Evolutionary conservation across 2,797 vertebrate species (phyloP).

Genomic region (Pempheris klunzingeri): DNA sequence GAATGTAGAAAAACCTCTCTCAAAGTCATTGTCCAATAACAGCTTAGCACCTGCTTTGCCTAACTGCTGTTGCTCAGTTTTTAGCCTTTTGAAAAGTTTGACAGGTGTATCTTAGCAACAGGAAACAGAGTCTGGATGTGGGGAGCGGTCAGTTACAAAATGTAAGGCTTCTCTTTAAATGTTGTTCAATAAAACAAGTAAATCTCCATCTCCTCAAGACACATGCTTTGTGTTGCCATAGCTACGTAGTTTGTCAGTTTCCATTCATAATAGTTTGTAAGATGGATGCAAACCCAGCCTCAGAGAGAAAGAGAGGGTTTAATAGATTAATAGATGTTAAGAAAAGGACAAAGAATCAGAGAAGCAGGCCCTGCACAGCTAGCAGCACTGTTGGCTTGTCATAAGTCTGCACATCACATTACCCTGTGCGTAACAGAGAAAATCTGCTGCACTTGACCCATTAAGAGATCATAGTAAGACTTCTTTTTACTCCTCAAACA

Average conservation of each 20-base stretch:
- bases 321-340: slow-evolving; percentile 18
- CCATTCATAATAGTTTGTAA: not conserved
- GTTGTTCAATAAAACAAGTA: not conserved
- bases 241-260: not conserved
- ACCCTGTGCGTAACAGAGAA: slow-evolving; percentile 7
- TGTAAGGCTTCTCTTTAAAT: not conserved
- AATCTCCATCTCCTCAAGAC: not conserved
- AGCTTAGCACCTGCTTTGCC: not conserved
- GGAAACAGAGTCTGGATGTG: not conserved
- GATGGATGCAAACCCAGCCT: not conserved
- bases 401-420: slow-evolving; percentile 44
- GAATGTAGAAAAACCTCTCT: not conserved
- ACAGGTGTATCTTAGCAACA: not conserved
- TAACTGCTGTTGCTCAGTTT: too few species aligned
- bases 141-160: not conserved
- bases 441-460: not conserved
- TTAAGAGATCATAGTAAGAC: not conserved
- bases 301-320: slow-evolving; percentile 1
- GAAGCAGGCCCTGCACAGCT: slow-evolving; percentile 24
- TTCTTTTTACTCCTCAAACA: slow-evolving; percentile 5
- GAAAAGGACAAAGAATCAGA: slow-evolving; percentile 33
- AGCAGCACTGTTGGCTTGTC: slow-evolving; percentile 41
- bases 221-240: not conserved
- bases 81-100: too few species aligned
- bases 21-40: not conserved